phyloP scores from a whole-genome alignment of 2,888 invertebrate genomes.

The Andrena fulva region DNA sequence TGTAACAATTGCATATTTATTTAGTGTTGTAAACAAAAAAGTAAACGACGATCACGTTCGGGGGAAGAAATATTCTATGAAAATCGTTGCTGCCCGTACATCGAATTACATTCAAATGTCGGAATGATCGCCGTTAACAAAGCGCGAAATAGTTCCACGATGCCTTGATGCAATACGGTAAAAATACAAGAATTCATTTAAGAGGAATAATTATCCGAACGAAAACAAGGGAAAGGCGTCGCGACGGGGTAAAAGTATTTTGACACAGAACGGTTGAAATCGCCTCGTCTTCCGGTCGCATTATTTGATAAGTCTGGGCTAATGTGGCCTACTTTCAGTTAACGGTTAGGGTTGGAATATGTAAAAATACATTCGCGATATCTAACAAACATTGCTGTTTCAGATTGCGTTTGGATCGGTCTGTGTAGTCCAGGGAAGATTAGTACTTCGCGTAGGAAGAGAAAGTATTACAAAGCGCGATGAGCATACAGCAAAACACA shows the following conservation, averaged over 20 bases:
- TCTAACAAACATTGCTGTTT: conserved; percentile 13
- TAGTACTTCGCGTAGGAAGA: conserved; percentile 2
- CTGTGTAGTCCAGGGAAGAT: conserved; percentile 21
- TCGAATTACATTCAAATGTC: neutral
- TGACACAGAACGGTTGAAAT: neutral
- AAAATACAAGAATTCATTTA: conserved; percentile 27
- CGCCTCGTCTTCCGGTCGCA: conserved; percentile 19
- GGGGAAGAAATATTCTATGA: neutral
- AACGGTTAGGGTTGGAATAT: conserved; percentile 33
- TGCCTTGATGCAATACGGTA: conserved; percentile 18
- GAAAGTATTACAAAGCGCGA: conserved; percentile 24
- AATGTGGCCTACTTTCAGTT: conserved; percentile 46
- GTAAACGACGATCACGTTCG: neutral
- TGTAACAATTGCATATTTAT: neutral
- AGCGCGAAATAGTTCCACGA: conserved; percentile 6
- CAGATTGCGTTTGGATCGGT: conserved; percentile 39
- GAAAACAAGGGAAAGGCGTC: neutral
- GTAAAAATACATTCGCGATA: conserved; percentile 20
- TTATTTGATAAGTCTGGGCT: conserved; percentile 25
- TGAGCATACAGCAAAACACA: conserved; percentile 47
- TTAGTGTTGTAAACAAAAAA: conserved; percentile 11
- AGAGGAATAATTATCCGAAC: neutral
- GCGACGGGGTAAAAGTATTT: neutral
- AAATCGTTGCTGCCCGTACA: neutral
- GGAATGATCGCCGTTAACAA: neutral